Evolutionary conservation across 2,888 invertebrate genomes (phyloP).

Genomic region (Dioctria rufipes): DNA sequence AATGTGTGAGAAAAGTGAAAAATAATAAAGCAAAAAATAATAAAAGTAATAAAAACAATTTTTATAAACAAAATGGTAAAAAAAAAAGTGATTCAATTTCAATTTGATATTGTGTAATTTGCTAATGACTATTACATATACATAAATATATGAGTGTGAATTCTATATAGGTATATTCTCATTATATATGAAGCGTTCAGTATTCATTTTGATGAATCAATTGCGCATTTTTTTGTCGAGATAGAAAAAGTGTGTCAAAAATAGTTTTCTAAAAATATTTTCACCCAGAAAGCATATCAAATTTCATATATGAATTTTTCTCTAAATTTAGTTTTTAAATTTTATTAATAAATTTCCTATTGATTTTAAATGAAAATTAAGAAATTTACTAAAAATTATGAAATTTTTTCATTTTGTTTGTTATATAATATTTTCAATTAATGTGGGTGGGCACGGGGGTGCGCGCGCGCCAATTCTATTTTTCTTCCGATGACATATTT

Average conservation of each 20-base stretch:
- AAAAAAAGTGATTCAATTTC: not conserved
- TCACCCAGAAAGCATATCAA: constrained; percentile 4
- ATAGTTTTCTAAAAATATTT: constrained; percentile 16
- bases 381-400: not conserved
- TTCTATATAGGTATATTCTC: too few relatives aligned
- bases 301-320: constrained; percentile 5
- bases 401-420: too few relatives aligned
- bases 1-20: not conserved
- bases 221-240: not conserved
- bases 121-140: not conserved
- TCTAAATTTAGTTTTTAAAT: not conserved
- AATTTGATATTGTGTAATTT: not conserved
- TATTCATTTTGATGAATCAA: not conserved
- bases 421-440: too few relatives aligned
- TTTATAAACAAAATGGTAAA: not conserved
- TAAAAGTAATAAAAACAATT: too few relatives aligned
- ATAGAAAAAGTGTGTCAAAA: constrained; percentile 3
- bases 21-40: not conserved
- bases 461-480: not conserved
- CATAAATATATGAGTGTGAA: not conserved
- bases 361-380: not conserved
- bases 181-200: too few relatives aligned
- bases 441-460: not conserved
- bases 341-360: constrained; percentile 1
- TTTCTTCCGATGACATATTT: not conserved